Evolutionary conservation across 2,888 invertebrate genomes (phyloP).

Genomic region (Dynastes maya): DNA sequence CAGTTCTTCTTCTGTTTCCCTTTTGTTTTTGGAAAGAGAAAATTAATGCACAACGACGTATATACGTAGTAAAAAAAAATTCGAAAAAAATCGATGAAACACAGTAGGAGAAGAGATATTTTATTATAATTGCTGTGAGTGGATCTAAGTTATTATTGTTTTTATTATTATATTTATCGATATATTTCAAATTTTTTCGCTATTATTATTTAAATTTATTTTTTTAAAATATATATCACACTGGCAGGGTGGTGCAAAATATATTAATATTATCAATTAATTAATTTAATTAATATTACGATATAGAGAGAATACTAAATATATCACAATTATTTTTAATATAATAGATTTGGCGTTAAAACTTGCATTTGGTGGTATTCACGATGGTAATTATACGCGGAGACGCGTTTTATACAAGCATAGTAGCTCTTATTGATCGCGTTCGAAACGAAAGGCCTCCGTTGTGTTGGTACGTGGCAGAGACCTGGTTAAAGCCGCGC

Average conservation of each 20-base stretch:
- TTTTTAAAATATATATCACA: slow-evolving; percentile 54
- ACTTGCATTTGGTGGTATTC: slow-evolving; percentile 64
- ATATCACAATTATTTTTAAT: slow-evolving; percentile 69
- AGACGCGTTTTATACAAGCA: slow-evolving; percentile 60
- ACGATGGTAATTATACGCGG: slow-evolving; percentile 52
- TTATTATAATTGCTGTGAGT: neutral
- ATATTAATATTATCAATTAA: slow-evolving; percentile 13
- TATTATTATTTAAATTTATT: slow-evolving; percentile 20
- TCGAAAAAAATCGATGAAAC: too few species aligned
- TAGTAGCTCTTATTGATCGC: slow-evolving; percentile 64
- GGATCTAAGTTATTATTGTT: neutral
- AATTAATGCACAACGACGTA: too few species aligned
- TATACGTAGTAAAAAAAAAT: too few species aligned
- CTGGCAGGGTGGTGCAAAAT: slow-evolving; percentile 53
- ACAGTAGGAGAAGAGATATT: neutral
- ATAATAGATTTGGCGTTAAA: slow-evolving; percentile 69
- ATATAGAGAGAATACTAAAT: slow-evolving; percentile 68
- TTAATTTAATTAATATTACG: slow-evolving; percentile 52
- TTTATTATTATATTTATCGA: slow-evolving; percentile 4
- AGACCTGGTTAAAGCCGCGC: slow-evolving; percentile 61
- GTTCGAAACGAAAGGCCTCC: slow-evolving; percentile 49
- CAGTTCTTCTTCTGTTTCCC: too few species aligned
- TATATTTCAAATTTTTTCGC: slow-evolving; percentile 4
- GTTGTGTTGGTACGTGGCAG: slow-evolving; percentile 67
- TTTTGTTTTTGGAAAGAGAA: too few species aligned